Conservation (phyloP, 1,140 invertebrate species). For the Nasonia giraulti region DNA sequence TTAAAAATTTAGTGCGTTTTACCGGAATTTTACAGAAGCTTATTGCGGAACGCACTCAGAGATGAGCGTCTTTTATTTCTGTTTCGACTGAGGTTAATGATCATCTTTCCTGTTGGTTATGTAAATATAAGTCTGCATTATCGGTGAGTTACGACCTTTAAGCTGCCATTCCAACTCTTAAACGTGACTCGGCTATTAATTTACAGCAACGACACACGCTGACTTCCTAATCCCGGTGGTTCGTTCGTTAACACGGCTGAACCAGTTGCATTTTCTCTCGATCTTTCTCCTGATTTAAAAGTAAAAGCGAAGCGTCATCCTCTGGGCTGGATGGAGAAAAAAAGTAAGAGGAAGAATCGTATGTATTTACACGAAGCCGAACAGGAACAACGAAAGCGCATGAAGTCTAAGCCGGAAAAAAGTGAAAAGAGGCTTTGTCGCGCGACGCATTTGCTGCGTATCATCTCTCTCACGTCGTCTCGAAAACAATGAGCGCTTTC, state of each 20-base stretch:
- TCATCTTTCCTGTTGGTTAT: background rate
- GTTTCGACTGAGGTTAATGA: constrained; percentile 24
- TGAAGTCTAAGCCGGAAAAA: background rate
- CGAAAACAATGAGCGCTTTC: constrained; percentile 17
- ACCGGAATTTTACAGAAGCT: too few relatives aligned
- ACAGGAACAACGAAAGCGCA: background rate
- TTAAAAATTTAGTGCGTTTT: too few relatives aligned
- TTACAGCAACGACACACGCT: background rate
- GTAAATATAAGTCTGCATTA: background rate
- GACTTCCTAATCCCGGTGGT: background rate
- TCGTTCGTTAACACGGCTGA: background rate
- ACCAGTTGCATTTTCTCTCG: too few relatives aligned
- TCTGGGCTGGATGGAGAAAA: too few relatives aligned
- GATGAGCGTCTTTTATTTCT: background rate
- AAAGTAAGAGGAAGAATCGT: background rate
- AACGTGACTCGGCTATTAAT: constrained; percentile 16
- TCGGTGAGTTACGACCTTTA: background rate
- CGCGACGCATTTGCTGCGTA: background rate
- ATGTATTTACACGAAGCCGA: background rate
- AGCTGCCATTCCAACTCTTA: background rate
- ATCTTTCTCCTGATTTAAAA: too few relatives aligned
- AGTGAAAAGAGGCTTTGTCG: background rate
- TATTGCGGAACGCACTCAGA: too few relatives aligned
- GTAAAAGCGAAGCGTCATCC: too few relatives aligned
- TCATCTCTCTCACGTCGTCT: constrained; percentile 21